Evolutionary conservation across 2,888 invertebrate genomes (phyloP).

Genomic region (Hofmannophila pseudospretella): DNA sequence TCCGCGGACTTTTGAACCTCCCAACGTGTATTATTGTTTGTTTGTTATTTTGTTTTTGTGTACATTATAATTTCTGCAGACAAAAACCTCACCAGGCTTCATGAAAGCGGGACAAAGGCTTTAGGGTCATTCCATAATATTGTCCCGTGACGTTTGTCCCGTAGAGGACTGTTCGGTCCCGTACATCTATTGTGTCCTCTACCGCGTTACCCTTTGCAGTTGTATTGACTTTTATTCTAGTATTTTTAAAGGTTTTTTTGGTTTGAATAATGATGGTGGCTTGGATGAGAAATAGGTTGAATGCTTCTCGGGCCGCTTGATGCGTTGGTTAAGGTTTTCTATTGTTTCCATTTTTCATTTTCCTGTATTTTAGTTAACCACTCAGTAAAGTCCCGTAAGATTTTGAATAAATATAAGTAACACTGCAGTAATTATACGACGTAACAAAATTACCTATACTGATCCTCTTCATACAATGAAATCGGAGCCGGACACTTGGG

Average conservation of each 20-base stretch:
- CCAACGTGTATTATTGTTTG: too few species aligned
- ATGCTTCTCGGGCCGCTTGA: slow-evolving; percentile 1
- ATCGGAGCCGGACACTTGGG: too few species aligned
- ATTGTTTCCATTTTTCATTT: not conserved
- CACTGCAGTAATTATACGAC: too few species aligned
- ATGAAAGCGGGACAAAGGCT: slow-evolving; percentile 23
- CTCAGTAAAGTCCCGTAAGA: too few species aligned
- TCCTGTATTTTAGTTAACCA: too few species aligned
- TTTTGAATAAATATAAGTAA: too few species aligned
- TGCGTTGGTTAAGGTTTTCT: slow-evolving; percentile 1
- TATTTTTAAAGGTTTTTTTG: not conserved
- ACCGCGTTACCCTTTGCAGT: slow-evolving; percentile 1
- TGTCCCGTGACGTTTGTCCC: slow-evolving; percentile 1
- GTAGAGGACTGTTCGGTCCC: slow-evolving; percentile 6
- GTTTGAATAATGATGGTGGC: not conserved
- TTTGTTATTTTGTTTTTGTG: too few species aligned
- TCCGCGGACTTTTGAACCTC: too few species aligned
- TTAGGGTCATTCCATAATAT: slow-evolving; percentile 16
- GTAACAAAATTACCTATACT: too few species aligned
- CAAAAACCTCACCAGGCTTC: slow-evolving; percentile 35
- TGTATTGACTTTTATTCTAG: not conserved
- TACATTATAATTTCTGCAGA: slow-evolving; percentile 21
- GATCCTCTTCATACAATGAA: too few species aligned
- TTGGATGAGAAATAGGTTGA: slow-evolving; percentile 2
- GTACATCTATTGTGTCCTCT: slow-evolving; percentile 8